phyloP scores from a whole-genome alignment of 2,888 invertebrate genomes.

The Halictus ligatus region DNA sequence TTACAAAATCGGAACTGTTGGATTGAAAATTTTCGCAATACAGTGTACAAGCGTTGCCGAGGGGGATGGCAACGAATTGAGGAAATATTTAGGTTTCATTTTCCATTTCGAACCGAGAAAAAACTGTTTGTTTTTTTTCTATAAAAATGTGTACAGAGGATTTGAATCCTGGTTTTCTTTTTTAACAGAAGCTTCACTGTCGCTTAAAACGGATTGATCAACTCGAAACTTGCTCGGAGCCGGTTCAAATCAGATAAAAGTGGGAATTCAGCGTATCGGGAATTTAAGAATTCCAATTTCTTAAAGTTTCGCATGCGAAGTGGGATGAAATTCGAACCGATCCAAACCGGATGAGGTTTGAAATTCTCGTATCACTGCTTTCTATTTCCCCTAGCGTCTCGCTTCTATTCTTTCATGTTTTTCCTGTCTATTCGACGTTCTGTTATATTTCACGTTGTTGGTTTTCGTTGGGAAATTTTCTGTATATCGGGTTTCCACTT shows the following conservation, averaged over 20 bases:
- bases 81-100: no score
- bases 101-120: no score
- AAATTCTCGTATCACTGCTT: not conserved
- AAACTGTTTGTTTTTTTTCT: no score
- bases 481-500: not conserved
- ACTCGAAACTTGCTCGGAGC: not conserved
- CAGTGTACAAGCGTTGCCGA: no score
- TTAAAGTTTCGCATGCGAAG: not conserved
- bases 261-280: not conserved
- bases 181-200: no score
- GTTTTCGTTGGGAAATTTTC: not conserved
- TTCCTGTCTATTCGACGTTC: not conserved
- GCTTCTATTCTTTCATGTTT: not conserved
- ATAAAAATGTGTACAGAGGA: no score
- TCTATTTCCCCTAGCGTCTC: not conserved
- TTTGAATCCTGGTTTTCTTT: no score
- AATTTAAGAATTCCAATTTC: constrained; percentile 6
- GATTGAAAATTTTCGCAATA: no score
- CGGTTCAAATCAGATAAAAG: not conserved
- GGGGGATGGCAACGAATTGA: no score
- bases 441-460: not conserved
- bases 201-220: not conserved
- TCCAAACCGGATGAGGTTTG: not conserved
- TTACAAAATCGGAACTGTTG: no score
- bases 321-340: not conserved